phyloP scores from a whole-genome alignment of 1,140 invertebrate genomes.

The Neodiprion virginianus region DNA sequence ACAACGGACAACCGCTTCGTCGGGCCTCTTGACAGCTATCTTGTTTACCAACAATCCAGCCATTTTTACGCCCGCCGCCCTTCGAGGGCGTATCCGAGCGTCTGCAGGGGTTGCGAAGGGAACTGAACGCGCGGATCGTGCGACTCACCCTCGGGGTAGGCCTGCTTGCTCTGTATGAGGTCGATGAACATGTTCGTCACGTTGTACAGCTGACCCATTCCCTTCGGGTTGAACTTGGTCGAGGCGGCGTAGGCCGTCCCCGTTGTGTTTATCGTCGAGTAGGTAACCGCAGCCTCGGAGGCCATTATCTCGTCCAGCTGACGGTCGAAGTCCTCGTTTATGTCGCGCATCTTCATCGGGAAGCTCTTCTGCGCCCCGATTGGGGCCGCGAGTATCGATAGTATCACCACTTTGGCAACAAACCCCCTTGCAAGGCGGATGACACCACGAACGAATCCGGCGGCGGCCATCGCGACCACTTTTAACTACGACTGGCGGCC shows the following conservation, averaged over 20 bases:
- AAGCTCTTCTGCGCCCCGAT: slow-evolving; percentile 29
- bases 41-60: slow-evolving; percentile 6
- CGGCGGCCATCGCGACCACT: background rate
- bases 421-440: background rate
- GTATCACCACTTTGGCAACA: background rate
- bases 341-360: slow-evolving; percentile 46
- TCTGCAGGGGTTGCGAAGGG: background rate
- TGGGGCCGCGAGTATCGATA: background rate
- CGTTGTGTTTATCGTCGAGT: slow-evolving; percentile 53
- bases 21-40: background rate
- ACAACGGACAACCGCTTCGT: background rate
- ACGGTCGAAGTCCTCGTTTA: slow-evolving; percentile 58
- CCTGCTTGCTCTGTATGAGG: slow-evolving; percentile 60
- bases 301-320: slow-evolving; percentile 58
- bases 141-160: slow-evolving; percentile 64
- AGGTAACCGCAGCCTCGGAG: slow-evolving; percentile 51
- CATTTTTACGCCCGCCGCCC: background rate
- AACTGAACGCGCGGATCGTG: background rate
- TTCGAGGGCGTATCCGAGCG: background rate
- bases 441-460: background rate
- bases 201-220: slow-evolving; percentile 74
- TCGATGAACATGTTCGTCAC: slow-evolving; percentile 70
- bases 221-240: slow-evolving; percentile 68
- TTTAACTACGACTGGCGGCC: slow-evolving; percentile 41
- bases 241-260: slow-evolving; percentile 63